phyloP scores from a whole-genome alignment of 2,797 vertebrate species.

The Arrhamphus sclerolepis region DNA sequence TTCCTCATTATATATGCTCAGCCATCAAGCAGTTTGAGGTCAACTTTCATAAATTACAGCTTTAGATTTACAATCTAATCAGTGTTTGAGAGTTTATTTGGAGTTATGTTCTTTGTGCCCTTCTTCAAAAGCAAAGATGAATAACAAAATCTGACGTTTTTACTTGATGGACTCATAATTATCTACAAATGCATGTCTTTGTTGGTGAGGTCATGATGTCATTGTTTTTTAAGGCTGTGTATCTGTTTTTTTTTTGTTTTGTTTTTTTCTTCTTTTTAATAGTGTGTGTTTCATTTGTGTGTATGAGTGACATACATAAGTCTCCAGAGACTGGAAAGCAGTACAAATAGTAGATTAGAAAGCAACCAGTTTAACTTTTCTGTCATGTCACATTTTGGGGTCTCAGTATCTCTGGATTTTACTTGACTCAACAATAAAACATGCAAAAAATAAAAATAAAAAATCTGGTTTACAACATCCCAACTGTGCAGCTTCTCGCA shows the following conservation, averaged over 20 bases:
- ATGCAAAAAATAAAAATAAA: conserved; percentile 4
- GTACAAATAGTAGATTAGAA: too few species aligned
- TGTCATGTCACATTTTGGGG: not conserved
- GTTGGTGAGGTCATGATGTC: conserved; percentile 23
- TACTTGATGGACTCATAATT: conserved; percentile 38
- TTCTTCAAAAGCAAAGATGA: conserved; percentile 37
- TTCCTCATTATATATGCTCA: conserved; percentile 57
- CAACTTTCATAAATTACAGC: conserved; percentile 69
- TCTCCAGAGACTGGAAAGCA: too few species aligned
- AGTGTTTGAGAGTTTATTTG: conserved; percentile 48
- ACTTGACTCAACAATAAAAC: not conserved
- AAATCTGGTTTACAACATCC: conserved; percentile 1
- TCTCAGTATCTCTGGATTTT: not conserved
- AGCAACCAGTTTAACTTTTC: too few species aligned
- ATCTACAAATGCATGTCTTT: conserved; percentile 9
- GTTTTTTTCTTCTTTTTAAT: not conserved
- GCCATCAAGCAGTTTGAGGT: conserved; percentile 57
- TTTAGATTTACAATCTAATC: conserved; percentile 61
- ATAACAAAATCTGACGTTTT: conserved; percentile 45
- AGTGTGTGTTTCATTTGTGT: not conserved
- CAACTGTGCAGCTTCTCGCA: not conserved
- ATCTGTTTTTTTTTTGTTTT: conserved; percentile 6
- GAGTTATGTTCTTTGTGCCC: conserved; percentile 45
- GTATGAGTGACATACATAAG: too few species aligned
- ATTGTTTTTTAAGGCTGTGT: conserved; percentile 10